Evolutionary conservation across 1,140 invertebrate species (phyloP), one percentile per base, ranked within the genome.

Genomic region (Hermetia illucens): DNA sequence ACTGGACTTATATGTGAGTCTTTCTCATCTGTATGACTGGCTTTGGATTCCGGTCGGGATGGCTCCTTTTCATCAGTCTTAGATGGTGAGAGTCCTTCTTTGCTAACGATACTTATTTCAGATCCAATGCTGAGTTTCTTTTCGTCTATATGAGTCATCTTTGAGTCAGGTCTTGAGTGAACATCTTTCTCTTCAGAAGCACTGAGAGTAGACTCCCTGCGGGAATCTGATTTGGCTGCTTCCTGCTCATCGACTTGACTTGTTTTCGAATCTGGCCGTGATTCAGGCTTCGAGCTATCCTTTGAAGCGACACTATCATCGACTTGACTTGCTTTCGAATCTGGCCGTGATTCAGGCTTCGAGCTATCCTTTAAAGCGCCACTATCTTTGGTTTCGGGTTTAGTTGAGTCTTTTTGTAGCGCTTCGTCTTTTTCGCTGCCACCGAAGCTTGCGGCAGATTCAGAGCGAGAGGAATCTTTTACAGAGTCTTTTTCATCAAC

Each of bases 381-480:
- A 17, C 34, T 34, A 29, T 41, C 39, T 39, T 39, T 39, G 30
- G 22, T 42, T 18, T 46, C 36, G 21, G 32, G 32, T 27, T 36
- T 34, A 30, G 20, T 6, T 25, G 34, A 31, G 30, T 41, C 38
- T 19, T 25, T 35, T 32, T 29, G 22, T 19, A 42, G 30, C 24
- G 31, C 17, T 10, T 16, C 4, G 32, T 36, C 21, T 34, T 34
- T 20, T 32, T 38, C 22, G n/a, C 24, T n/a, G n/a, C 24, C n/a
- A 25, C 8, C n/a, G 24, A 8, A 25, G n/a, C 24, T 25, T 8
- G 8, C 24, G n/a, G n/a, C 24, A 8, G 24, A 25, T 25, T 25
- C 24, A 8, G 24, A n/a, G n/a, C 24, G 24, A 8, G 24, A 25
- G 8, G 24, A 25, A 25, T 8, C 24, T 8, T 25, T n/a, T 25